A percentile compares a stretch with the other conserved stretches of the same genome.
These are phyloP conservation scores for Physella acuta DNA, from an alignment of 1,140 invertebrate species.

Conservation along the genomic window DNA sequence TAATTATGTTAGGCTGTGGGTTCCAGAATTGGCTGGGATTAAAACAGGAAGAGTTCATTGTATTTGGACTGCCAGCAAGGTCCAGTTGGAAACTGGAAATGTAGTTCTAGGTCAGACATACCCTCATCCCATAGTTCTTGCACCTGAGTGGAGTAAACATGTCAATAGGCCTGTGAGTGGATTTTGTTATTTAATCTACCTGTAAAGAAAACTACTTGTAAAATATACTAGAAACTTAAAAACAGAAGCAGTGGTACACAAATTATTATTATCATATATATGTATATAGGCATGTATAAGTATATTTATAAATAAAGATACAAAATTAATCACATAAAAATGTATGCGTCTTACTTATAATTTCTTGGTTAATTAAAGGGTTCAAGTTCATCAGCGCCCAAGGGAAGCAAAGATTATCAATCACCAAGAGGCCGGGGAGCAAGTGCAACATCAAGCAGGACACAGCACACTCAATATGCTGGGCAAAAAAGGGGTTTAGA, in stretches of 20 bases:
- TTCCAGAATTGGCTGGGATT: constrained; percentile 44
- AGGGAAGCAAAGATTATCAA: constrained; percentile 11
- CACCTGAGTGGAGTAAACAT: constrained; percentile 47
- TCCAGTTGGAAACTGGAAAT: constrained; percentile 32
- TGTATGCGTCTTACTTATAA: neutral
- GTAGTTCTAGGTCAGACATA: constrained; percentile 45
- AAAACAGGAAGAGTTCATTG: constrained; percentile 44
- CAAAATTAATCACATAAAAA: neutral
- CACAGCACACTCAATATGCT: neutral
- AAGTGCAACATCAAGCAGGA: constrained; percentile 12
- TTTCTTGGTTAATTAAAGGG: neutral
- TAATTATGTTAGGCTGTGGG: constrained; percentile 48
- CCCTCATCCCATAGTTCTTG: constrained; percentile 44
- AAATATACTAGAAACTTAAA: too few relatives aligned
- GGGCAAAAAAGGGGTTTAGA: constrained; percentile 36
- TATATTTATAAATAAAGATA: too few relatives aligned
- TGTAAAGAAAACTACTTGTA: too few relatives aligned
- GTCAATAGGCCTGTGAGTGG: constrained; percentile 36
- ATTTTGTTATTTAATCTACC: too few relatives aligned
- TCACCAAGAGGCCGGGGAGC: constrained; percentile 12
- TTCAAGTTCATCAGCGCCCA: neutral
- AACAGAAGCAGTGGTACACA: too few relatives aligned
- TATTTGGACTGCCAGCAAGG: constrained; percentile 43
- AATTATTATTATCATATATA: too few relatives aligned
- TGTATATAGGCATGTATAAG: too few relatives aligned